phyloP scores from a whole-genome alignment of 2,797 vertebrate genomes.

The Crenichthys baileyi region DNA sequence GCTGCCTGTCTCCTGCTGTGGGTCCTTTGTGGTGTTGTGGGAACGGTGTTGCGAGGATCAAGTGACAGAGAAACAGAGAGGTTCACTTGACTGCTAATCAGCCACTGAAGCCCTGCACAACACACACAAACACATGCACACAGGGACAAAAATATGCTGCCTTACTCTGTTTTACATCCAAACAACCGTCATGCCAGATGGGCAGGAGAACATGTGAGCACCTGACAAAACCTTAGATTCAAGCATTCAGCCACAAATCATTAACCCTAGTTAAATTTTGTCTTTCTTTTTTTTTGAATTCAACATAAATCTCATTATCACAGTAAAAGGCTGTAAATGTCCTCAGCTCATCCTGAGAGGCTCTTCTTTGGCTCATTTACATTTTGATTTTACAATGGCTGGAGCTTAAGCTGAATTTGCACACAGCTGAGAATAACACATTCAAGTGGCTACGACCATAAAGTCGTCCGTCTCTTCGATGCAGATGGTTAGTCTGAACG shows the following conservation, averaged over 20 bases:
- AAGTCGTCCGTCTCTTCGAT: slow-evolving; percentile 47
- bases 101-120: slow-evolving; percentile 42
- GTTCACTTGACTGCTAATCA: slow-evolving; percentile 66
- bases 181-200: slow-evolving; percentile 17
- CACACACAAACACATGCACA: slow-evolving; percentile 2
- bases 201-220: slow-evolving; percentile 14
- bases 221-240: neutral
- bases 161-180: slow-evolving; percentile 31
- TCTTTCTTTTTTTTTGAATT: slow-evolving; percentile 20
- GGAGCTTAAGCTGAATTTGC: slow-evolving; percentile 45
- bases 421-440: slow-evolving; percentile 36
- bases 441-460: slow-evolving; percentile 41
- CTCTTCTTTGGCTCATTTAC: slow-evolving; percentile 62
- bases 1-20: slow-evolving; percentile 60
- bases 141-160: slow-evolving; percentile 43
- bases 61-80: slow-evolving; percentile 70
- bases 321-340: slow-evolving; percentile 43
- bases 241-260: neutral
- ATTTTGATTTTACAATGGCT: slow-evolving; percentile 62
- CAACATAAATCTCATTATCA: slow-evolving; percentile 57
- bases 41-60: slow-evolving; percentile 72
- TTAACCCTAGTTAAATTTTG: neutral
- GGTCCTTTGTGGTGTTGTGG: slow-evolving; percentile 74
- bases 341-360: slow-evolving; percentile 37
- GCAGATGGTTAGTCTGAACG: slow-evolving; percentile 48